phyloP scores from a whole-genome alignment of 2,113 vertebrate genomes.

The Poecile atricapillus region DNA sequence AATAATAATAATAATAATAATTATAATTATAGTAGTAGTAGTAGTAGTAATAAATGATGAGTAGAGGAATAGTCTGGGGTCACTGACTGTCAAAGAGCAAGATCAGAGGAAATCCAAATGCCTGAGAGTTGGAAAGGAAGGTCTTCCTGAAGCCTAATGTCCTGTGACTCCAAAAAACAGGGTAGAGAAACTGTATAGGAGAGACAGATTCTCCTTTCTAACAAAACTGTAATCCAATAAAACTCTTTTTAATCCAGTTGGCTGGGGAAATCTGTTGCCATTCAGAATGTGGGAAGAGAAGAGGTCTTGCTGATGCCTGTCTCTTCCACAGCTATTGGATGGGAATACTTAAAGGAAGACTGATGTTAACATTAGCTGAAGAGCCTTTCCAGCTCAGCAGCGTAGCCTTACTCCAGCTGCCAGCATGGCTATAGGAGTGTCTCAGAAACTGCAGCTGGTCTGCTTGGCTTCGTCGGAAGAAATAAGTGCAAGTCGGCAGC shows the following conservation, averaged over 20 bases:
- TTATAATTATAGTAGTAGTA: too few species aligned
- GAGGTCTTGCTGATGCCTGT: background rate
- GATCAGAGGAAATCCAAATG: background rate
- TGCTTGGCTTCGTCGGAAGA: background rate
- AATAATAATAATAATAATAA: too few species aligned
- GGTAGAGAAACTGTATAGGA: background rate
- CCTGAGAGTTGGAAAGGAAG: background rate
- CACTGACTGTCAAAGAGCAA: background rate
- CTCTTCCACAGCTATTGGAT: background rate
- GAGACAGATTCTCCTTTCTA: background rate
- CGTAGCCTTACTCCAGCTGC: background rate
- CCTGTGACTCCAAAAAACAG: background rate
- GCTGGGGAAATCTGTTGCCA: background rate
- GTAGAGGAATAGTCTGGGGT: background rate
- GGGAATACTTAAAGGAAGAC: background rate
- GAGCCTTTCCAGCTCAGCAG: background rate
- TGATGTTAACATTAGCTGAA: background rate
- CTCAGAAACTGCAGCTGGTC: background rate
- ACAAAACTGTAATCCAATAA: background rate
- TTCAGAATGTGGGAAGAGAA: background rate
- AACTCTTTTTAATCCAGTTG: background rate
- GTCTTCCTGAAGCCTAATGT: background rate
- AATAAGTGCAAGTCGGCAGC: background rate
- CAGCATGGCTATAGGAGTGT: background rate
- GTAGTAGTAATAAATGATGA: too few species aligned